These are phyloP conservation scores for Gastrophryne carolinensis DNA, from an alignment of 2,797 vertebrate species.

Conservation along the genomic window DNA sequence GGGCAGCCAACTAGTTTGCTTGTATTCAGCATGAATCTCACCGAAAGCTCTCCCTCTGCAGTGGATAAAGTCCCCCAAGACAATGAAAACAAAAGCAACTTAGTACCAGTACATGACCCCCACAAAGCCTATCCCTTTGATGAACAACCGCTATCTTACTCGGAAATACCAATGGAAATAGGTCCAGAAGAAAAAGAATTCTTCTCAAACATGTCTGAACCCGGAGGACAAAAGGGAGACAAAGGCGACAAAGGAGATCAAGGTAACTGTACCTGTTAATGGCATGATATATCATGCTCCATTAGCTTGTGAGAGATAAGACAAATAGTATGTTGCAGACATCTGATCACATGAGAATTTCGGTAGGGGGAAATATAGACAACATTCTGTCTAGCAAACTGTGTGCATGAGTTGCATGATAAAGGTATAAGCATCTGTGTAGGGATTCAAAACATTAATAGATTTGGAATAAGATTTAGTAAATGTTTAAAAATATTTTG, in stretches of 20 bases:
- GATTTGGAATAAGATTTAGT: not conserved
- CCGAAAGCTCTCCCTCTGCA: constrained; percentile 11
- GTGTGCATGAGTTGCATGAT: not conserved
- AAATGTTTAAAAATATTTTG: not conserved
- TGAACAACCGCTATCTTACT: constrained; percentile 34
- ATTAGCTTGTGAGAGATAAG: constrained; percentile 32
- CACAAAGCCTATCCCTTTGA: constrained; percentile 17
- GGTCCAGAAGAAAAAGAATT: constrained; percentile 16
- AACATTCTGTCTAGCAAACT: not conserved
- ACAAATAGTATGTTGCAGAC: constrained; percentile 17
- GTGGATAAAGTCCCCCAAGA: not conserved
- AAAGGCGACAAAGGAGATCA: constrained; percentile 48
- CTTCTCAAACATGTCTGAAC: constrained; percentile 52
- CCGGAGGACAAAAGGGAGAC: constrained; percentile 55
- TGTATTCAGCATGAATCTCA: constrained; percentile 48
- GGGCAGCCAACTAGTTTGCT: constrained; percentile 54
- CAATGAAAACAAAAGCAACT: constrained; percentile 43
- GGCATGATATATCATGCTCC: constrained; percentile 32
- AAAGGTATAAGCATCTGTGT: too few relatives aligned
- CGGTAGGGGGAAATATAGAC: not conserved
- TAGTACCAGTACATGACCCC: not conserved
- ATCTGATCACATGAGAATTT: constrained; percentile 21
- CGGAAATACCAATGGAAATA: constrained; percentile 47
- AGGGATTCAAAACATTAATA: too few relatives aligned
- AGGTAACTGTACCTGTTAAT: constrained; percentile 54